Conservation (phyloP, 1,140 invertebrate species). For the Drosophila setifemur region DNA sequence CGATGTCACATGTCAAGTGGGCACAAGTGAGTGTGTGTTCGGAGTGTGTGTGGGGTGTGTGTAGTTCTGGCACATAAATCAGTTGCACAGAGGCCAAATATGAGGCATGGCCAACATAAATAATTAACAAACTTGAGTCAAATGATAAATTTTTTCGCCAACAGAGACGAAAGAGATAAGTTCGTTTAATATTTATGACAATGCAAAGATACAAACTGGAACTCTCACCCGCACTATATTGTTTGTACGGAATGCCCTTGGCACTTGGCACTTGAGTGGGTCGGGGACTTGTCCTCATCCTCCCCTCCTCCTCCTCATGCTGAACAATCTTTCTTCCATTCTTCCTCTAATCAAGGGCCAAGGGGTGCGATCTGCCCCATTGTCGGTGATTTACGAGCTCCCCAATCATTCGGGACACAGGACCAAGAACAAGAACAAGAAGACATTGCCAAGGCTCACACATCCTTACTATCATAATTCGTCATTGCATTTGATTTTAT, state of each 20-base stretch:
- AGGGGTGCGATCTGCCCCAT: constrained; percentile 46
- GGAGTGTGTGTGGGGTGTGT: neutral
- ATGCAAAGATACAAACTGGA: constrained; percentile 40
- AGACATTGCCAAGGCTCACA: neutral
- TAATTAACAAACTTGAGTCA: constrained; percentile 81
- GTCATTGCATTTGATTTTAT: constrained; percentile 80
- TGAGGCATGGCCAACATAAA: constrained; percentile 73
- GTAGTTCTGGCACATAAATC: constrained; percentile 55
- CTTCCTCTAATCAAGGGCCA: constrained; percentile 53
- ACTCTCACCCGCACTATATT: neutral
- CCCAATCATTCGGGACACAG: constrained; percentile 67
- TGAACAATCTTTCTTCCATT: neutral
- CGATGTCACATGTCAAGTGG: constrained; percentile 60
- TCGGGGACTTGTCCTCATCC: neutral
- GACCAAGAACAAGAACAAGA: constrained; percentile 32
- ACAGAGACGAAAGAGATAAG: constrained; percentile 68
- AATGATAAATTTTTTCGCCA: constrained; percentile 79
- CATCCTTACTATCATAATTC: constrained; percentile 65
- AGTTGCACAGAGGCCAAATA: constrained; percentile 50
- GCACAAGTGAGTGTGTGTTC: no score
- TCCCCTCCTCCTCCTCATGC: no score
- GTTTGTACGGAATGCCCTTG: constrained; percentile 67
- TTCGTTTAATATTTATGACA: constrained; percentile 82
- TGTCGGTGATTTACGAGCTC: constrained; percentile 75
- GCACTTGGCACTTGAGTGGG: constrained; percentile 66